Conservation (phyloP, 2,888 invertebrate genomes). For the Troides helena region DNA sequence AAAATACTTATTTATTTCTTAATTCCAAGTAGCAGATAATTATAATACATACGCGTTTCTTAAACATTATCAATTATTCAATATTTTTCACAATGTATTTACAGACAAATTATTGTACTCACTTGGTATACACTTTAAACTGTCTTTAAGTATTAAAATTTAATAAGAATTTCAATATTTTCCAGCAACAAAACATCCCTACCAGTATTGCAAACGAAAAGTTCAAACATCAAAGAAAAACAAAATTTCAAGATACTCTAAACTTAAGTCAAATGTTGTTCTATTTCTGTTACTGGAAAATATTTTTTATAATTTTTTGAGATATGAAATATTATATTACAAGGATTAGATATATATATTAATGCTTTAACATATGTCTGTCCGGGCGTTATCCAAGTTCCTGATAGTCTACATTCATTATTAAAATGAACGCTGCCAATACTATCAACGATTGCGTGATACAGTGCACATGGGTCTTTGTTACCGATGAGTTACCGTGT, state of each 20-base stretch:
- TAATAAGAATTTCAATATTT: constrained; percentile 35
- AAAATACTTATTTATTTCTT: constrained; percentile 75
- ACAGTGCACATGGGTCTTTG: constrained; percentile 39
- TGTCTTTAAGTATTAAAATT: constrained; percentile 46
- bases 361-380: constrained; percentile 22
- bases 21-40: constrained; percentile 64
- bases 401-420: constrained; percentile 44
- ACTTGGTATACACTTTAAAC: constrained; percentile 68
- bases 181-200: constrained; percentile 26
- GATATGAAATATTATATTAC: constrained; percentile 28
- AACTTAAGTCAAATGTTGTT: neutral
- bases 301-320: constrained; percentile 19
- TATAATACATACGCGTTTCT: constrained; percentile 42
- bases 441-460: constrained; percentile 44
- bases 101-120: constrained; percentile 77
- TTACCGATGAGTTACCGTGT: constrained; percentile 81
- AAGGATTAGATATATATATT: constrained; percentile 33
- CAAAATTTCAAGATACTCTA: neutral
- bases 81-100: constrained; percentile 69
- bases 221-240: too few relatives aligned
- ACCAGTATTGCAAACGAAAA: neutral
- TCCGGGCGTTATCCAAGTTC: constrained; percentile 60
- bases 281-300: constrained; percentile 23
- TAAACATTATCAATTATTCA: constrained; percentile 38
- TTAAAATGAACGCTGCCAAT: constrained; percentile 45